Evolutionary conservation across 2,888 invertebrate species (phyloP).

Genomic region (Sipha maydis): DNA sequence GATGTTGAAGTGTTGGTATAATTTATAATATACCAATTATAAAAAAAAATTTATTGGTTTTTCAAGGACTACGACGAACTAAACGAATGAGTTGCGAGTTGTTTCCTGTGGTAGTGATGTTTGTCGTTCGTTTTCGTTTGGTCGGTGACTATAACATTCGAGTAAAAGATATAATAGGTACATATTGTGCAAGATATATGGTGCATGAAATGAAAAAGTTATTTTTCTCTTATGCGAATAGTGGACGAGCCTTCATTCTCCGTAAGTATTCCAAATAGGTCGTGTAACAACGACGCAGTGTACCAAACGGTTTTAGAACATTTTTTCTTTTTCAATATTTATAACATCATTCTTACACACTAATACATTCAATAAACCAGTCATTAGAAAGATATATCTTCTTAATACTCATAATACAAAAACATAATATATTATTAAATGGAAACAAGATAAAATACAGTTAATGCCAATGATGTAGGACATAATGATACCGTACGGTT

Average conservation of each 20-base stretch:
- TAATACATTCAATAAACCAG: neutral
- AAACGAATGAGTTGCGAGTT: neutral
- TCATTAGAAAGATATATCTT: neutral
- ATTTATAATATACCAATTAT: neutral
- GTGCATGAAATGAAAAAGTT: slow-evolving; percentile 38
- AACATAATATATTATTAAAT: neutral
- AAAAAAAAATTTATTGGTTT: neutral
- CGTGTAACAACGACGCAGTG: neutral
- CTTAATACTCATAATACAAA: neutral
- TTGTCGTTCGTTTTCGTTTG: slow-evolving; percentile 10
- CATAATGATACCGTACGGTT: neutral
- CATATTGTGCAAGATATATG: slow-evolving; percentile 34
- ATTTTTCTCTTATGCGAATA: neutral
- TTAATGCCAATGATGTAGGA: neutral
- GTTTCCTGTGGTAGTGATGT: neutral
- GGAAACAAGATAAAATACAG: neutral
- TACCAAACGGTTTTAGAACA: neutral
- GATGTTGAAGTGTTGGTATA: neutral
- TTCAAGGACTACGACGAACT: neutral
- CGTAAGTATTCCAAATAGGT: slow-evolving; percentile 17
- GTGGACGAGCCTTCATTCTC: neutral
- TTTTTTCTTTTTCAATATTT: neutral
- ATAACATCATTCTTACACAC: neutral
- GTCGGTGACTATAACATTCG: neutral
- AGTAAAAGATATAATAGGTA: neutral